phyloP scores from a whole-genome alignment of 2,113 vertebrate species.

The Brachirus orientalis region DNA sequence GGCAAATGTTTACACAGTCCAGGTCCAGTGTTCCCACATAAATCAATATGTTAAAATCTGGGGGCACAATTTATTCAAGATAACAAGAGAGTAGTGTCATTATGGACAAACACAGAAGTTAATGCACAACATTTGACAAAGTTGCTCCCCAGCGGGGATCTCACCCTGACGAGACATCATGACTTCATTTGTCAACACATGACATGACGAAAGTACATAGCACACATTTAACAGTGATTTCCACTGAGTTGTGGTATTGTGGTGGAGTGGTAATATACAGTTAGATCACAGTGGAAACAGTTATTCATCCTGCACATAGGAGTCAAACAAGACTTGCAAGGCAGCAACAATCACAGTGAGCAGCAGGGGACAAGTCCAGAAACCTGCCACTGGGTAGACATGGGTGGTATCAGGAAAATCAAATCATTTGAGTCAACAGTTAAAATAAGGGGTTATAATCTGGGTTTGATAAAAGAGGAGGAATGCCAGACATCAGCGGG shows the following conservation, averaged over 20 bases:
- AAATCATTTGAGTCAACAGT: conserved; percentile 18
- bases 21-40: conserved; percentile 50
- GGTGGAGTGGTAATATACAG: conserved; percentile 15
- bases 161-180: conserved; percentile 43
- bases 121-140: conserved; percentile 29
- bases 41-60: conserved; percentile 46
- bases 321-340: conserved; percentile 24
- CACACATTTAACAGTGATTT: conserved; percentile 31
- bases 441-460: conserved; percentile 20
- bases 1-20: conserved; percentile 56
- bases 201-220: conserved; percentile 30
- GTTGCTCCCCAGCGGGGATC: conserved; percentile 12
- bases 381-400: conserved; percentile 27
- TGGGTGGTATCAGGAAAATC: conserved; percentile 24
- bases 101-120: conserved; percentile 43
- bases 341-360: conserved; percentile 28
- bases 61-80: conserved; percentile 23
- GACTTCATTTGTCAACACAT: conserved; percentile 37
- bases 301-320: conserved; percentile 32
- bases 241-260: conserved; percentile 20
- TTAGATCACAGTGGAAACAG: conserved; percentile 60
- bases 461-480: conserved; percentile 27
- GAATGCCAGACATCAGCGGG: background rate
- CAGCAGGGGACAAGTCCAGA: conserved; percentile 20
- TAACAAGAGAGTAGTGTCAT: conserved; percentile 23